Base-by-base conservation (phyloP, 2,797 vertebrate genomes). In the Leuciscus waleckii region DNA sequence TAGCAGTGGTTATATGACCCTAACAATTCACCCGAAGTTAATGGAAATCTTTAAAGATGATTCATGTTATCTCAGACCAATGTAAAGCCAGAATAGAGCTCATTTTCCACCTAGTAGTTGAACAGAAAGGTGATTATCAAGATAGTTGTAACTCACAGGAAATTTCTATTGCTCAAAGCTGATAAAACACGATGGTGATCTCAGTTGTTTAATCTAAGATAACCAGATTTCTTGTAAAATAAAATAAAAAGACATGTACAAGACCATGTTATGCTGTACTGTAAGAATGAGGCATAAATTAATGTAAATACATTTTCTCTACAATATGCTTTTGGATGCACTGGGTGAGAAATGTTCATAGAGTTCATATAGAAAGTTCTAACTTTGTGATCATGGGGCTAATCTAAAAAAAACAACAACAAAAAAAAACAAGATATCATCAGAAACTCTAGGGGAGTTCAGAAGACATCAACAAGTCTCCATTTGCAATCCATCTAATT, bases 1-100 rank as follows among this genome's bases (percentile, higher is more conserved):
- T 71, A 77, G 37, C 49, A 16, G 73, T 71, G 32, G 41, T 81
- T 65, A 51, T 76, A 63, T 86, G 84, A 87, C 69, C 84, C 82
- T 74, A 35, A 70, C 29, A 85, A 77, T 83, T 65, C 41, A 63
- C 26, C 49, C 39, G n/a, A 87, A 87, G 54, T 75, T 80, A n/a
- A 32, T 35, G 26, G 58, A 73, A 39, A 17, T 73, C 56, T 56
- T 26, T 39, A 70, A 46, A 51, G 81, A 68, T 21, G 56, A 82
- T 51, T 71, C 26, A 35, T 23, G 8, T 37, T 77, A 43, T 37
- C 68, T 68, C 23, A 51, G 23, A 49, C 37, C 58, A 29, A 7
- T 13, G 35, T 35, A 75, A 49, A 35, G 79, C 5, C 7, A 71
- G 10, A 80, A 73, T 65, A 7, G 1, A 73, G 41, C n/a, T 69